A percentile compares a stretch with the other conserved stretches of the same genome.
Evolutionary conservation across 1,140 invertebrate genomes (phyloP).

Genomic region (Microplitis mediator): DNA sequence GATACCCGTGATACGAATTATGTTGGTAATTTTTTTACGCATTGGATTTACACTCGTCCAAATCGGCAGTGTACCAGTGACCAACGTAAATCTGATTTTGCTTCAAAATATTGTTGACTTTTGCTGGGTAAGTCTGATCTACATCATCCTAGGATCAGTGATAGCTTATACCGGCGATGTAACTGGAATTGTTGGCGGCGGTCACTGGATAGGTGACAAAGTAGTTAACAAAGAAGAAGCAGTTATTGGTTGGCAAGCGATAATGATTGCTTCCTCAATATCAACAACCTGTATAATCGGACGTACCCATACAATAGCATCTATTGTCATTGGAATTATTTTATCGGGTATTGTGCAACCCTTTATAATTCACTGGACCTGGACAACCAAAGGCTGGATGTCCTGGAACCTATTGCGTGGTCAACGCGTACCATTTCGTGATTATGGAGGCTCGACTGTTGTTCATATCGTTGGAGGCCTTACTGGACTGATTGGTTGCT

Average conservation of each 20-base stretch:
- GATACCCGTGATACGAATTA: constrained; percentile 15
- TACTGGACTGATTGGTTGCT: constrained; percentile 39
- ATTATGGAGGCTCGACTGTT: constrained; percentile 36
- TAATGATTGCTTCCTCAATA: constrained; percentile 39
- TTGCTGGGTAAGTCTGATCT: constrained; percentile 38
- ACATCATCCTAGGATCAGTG: constrained; percentile 34
- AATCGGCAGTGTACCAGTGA: constrained; percentile 41
- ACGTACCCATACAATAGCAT: constrained; percentile 38
- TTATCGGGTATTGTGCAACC: constrained; percentile 40
- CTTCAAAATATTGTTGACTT: constrained; percentile 44
- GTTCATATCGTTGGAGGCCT: constrained; percentile 42
- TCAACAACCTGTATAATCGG: constrained; percentile 38
- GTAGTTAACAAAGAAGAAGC: constrained; percentile 36
- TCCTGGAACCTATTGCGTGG: constrained; percentile 19
- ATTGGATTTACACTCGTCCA: constrained; percentile 42
- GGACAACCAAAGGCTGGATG: constrained; percentile 44
- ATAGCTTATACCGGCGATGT: constrained; percentile 40
- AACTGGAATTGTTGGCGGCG: constrained; percentile 27
- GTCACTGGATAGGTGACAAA: constrained; percentile 39
- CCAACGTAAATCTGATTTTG: constrained; percentile 45
- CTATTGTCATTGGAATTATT: constrained; percentile 32
- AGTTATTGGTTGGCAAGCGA: constrained; percentile 41
- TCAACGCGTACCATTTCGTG: constrained; percentile 29
- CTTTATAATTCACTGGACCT: constrained; percentile 45
- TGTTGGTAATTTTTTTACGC: constrained; percentile 38